Conservation (phyloP, 1,140 invertebrate species). For the Propsilocerus akamusi region DNA sequence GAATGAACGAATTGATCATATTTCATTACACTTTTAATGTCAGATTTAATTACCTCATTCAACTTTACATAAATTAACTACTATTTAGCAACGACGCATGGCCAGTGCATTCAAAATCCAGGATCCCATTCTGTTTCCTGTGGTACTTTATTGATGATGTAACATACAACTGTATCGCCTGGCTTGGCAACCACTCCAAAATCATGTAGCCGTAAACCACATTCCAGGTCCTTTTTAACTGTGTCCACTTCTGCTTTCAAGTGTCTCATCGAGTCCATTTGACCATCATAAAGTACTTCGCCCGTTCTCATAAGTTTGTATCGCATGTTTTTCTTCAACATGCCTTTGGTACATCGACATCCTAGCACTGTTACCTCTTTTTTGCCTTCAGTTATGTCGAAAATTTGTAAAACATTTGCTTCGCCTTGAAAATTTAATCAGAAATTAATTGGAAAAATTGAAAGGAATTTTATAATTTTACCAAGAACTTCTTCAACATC, state of each 20-base stretch:
- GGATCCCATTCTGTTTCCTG: slow-evolving; percentile 66
- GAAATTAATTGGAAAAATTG: slow-evolving; percentile 2
- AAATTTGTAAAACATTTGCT: slow-evolving; percentile 70
- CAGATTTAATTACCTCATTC: too few relatives aligned
- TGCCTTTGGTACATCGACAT: slow-evolving; percentile 63
- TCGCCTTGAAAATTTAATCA: slow-evolving; percentile 39
- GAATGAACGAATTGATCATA: too few relatives aligned
- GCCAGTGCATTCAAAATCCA: slow-evolving; percentile 53
- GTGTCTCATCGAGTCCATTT: slow-evolving; percentile 64
- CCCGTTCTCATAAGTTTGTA: slow-evolving; percentile 54
- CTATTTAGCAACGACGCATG: too few relatives aligned
- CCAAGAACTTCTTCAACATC: slow-evolving; percentile 60
- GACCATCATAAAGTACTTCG: slow-evolving; percentile 52
- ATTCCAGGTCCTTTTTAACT: slow-evolving; percentile 72
- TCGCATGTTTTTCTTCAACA: slow-evolving; percentile 42
- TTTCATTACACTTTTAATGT: too few relatives aligned
- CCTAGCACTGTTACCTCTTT: slow-evolving; percentile 78
- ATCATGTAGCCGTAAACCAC: slow-evolving; percentile 63
- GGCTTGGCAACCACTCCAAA: slow-evolving; percentile 37
- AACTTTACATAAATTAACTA: too few relatives aligned
- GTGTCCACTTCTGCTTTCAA: slow-evolving; percentile 72
- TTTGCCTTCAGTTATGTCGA: slow-evolving; percentile 61
- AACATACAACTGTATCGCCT: slow-evolving; percentile 69
- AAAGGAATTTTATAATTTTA: slow-evolving; percentile 22
- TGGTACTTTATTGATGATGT: slow-evolving; percentile 36